Evolutionary conservation across 64 coral and sea anemone genomes (phyloP), one percentile per base, ranked within the genome.

Genomic region (Montipora foliosa): DNA sequence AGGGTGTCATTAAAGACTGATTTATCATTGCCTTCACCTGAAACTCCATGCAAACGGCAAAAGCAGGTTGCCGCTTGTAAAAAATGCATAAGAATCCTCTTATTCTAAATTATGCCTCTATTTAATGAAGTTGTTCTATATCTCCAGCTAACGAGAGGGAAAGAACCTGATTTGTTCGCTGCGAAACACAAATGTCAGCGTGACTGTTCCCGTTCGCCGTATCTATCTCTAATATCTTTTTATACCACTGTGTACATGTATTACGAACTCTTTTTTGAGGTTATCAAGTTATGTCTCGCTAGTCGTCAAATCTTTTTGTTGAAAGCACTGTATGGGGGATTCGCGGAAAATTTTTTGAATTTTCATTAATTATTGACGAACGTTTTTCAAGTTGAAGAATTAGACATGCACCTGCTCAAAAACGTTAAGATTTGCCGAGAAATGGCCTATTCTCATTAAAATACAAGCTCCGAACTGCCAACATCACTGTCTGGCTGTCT

Each of bases 301-400:
- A 66, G 76, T 46, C 12, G 15, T 19, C 45, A 72, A 5, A 45
- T 71, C 66, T 58, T 49, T 50, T 51, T 50, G 20, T 72, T 37
- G 19, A 51, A 72, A 71, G 22, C 46, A 71, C 19, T 72, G 82
- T 86, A 73, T 7, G 13, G 3, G 2, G 19, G 37, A 19, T 37
- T 0, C 29, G 3, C 62, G 46, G 70, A 49, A 50, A 29, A 22
- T 86, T 71, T 22, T 24, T 62, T 70, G 19, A 12, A 6, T 86
- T 86, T 70, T 25, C 44, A 72, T 86, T 20, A 49, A 70, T 86
- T 86, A 70, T 86, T 86, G 82, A 86, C 66, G 44, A 86, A 50
- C 16, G 12, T 51, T 72, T 86, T n/a, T 72, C 82, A 86, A 71
- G 82, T 66, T 86, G 82, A 70, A 66, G 46, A 86, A 86, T 86